phyloP scores from a whole-genome alignment of 2,113 vertebrate species.

The Helogale parvula region DNA sequence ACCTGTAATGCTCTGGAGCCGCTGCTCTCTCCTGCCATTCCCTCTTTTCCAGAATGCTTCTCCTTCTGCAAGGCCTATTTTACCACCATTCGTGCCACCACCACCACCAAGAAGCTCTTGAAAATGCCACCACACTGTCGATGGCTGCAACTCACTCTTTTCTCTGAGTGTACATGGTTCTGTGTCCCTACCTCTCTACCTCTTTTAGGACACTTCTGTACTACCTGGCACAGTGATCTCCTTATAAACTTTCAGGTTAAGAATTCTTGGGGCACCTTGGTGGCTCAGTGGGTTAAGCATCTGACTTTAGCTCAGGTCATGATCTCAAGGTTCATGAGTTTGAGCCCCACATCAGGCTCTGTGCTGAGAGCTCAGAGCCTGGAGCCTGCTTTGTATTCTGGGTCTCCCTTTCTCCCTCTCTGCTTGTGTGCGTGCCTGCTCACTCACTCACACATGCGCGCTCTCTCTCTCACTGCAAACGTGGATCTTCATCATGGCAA shows the following conservation, averaged over 20 bases:
- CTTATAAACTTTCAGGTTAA: not conserved
- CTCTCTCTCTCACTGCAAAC: not conserved
- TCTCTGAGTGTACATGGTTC: accelerated
- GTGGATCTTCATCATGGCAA: not conserved
- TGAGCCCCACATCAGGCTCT: too few species aligned
- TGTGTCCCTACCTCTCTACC: not conserved
- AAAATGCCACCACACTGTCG: too few species aligned
- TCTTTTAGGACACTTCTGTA: not conserved
- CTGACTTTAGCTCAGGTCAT: too few species aligned
- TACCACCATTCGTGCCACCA: not conserved
- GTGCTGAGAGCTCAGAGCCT: too few species aligned
- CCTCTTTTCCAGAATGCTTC: not conserved
- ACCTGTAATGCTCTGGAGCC: not conserved
- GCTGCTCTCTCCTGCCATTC: not conserved
- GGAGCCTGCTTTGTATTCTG: too few species aligned
- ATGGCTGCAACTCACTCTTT: not conserved
- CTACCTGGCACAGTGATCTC: not conserved
- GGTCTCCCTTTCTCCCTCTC: too few species aligned
- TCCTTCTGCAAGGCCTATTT: not conserved
- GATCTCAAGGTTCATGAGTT: too few species aligned
- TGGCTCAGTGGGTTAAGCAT: too few species aligned
- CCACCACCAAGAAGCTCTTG: not conserved
- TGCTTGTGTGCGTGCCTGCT: too few species aligned
- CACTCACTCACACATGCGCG: too few species aligned
- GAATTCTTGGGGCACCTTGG: not conserved